phyloP scores from a whole-genome alignment of 2,888 invertebrate species.

The Oscheius myriophilus region DNA sequence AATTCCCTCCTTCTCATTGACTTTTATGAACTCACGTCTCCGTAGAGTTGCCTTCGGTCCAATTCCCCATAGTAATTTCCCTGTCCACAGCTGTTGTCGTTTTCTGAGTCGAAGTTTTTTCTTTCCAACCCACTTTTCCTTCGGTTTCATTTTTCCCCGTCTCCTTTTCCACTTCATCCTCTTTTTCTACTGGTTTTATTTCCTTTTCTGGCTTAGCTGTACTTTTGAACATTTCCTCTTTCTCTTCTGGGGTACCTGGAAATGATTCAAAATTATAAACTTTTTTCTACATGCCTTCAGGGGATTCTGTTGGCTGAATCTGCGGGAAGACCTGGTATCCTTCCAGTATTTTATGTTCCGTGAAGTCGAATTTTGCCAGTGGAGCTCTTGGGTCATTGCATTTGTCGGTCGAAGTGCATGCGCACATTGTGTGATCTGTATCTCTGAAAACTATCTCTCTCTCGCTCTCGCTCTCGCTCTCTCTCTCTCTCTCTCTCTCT shows the following conservation, averaged over 20 bases:
- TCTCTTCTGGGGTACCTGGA: neutral
- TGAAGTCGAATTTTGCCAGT: slow-evolving; percentile 36
- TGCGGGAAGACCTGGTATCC: slow-evolving; percentile 46
- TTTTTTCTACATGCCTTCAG: neutral
- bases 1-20: too few species aligned
- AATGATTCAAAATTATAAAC: too few species aligned
- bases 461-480: neutral
- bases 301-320: slow-evolving; percentile 39
- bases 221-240: slow-evolving; percentile 3
- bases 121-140: too few species aligned
- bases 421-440: slow-evolving; percentile 37
- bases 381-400: slow-evolving; percentile 45
- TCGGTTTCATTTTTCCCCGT: too few species aligned
- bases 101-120: too few species aligned
- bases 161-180: neutral
- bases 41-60: too few species aligned
- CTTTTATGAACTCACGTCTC: too few species aligned
- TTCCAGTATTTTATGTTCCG: slow-evolving; percentile 34
- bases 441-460: slow-evolving; percentile 32
- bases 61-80: too few species aligned
- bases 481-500: neutral
- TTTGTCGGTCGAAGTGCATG: slow-evolving; percentile 36
- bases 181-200: slow-evolving; percentile 6
- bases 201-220: slow-evolving; percentile 4
- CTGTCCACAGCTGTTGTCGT: too few species aligned